Evolutionary conservation across 2,888 invertebrate species (phyloP).

Genomic region (Brachylomia viminalis): DNA sequence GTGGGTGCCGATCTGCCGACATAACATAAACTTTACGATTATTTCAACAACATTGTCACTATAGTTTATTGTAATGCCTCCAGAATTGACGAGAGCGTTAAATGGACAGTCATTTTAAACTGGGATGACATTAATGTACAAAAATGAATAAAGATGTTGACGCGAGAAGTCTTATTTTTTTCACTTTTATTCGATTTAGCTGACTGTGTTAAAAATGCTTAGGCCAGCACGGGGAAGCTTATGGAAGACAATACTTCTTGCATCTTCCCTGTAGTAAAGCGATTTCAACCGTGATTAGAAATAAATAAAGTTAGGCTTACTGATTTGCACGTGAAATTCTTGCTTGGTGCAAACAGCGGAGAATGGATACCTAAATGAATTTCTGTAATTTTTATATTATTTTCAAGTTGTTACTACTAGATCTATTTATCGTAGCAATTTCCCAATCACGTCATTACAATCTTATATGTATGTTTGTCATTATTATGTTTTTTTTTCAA

Average conservation of each 20-base stretch:
- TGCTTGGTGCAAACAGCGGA: no score
- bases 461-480: background rate
- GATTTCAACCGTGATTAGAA: background rate
- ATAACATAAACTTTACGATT: slow-evolving; percentile 62
- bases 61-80: slow-evolving; percentile 54
- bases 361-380: no score
- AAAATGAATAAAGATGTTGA: background rate
- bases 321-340: background rate
- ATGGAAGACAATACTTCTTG: slow-evolving; percentile 6
- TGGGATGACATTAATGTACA: slow-evolving; percentile 10
- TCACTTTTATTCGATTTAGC: background rate
- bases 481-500: background rate
- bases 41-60: slow-evolving; percentile 63
- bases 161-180: slow-evolving; percentile 1
- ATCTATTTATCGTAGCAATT: background rate
- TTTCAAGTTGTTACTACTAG: background rate
- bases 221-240: background rate
- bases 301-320: no score
- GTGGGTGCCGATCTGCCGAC: slow-evolving; percentile 60
- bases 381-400: no score
- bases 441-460: background rate
- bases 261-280: background rate
- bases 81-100: slow-evolving; percentile 48
- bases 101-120: slow-evolving; percentile 26
- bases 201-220: background rate